phyloP scores from a whole-genome alignment of 2,888 invertebrate species.

The Willowsia nigromaculata region DNA sequence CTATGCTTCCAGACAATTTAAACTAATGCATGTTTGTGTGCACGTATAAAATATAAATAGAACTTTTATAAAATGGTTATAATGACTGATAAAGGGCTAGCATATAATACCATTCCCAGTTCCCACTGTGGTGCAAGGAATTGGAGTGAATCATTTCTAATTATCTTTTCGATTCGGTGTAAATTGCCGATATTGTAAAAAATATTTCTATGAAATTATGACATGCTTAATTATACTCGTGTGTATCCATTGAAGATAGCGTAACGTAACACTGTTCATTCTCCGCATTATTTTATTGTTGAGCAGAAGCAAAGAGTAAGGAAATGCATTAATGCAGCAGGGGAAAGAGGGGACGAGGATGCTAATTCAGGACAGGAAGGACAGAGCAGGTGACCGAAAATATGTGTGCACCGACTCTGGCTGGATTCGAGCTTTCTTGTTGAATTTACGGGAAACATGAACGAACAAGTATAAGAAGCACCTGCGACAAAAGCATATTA shows the following conservation, averaged over 20 bases:
- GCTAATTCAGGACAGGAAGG: conserved; percentile 9
- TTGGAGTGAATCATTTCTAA: neutral
- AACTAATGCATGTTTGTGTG: too few relatives aligned
- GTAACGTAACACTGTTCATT: neutral
- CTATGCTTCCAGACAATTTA: too few relatives aligned
- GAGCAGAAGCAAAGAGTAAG: conserved; percentile 8
- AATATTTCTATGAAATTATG: conserved; percentile 42
- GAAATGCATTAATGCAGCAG: conserved; percentile 11
- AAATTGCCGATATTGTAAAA: conserved; percentile 5
- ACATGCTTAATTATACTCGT: conserved; percentile 57
- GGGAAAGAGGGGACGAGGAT: conserved; percentile 35
- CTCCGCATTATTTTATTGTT: neutral
- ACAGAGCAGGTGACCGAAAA: conserved; percentile 17
- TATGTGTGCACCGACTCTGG: neutral
- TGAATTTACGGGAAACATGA: neutral
- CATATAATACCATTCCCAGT: neutral
- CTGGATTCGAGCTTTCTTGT: neutral
- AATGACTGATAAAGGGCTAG: neutral
- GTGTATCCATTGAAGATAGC: neutral
- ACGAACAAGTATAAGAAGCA: conserved; percentile 13
- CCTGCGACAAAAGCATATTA: conserved; percentile 17
- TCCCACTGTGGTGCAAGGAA: neutral
- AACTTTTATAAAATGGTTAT: too few relatives aligned
- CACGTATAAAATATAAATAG: too few relatives aligned
- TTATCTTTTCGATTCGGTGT: conserved; percentile 15